Percentiles rank a stretch among this genome's conserved stretches.
phyloP scores from a whole-genome alignment of 2,113 vertebrate species.

The Calonectris borealis region DNA sequence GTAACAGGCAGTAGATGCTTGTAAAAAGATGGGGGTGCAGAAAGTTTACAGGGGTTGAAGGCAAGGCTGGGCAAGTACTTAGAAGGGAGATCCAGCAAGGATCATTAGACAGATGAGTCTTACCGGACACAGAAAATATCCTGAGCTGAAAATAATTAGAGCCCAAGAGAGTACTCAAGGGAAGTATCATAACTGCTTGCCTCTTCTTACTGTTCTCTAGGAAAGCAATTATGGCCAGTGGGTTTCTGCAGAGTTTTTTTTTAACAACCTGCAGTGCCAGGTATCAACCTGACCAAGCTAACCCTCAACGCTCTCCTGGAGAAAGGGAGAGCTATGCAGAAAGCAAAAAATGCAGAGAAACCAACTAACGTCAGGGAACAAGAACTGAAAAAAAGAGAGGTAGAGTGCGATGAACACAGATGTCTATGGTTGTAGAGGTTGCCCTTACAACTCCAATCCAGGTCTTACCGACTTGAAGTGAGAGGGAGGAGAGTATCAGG shows the following conservation, averaged over 20 bases:
- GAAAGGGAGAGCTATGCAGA: background rate
- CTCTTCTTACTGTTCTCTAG: background rate
- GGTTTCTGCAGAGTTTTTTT: background rate
- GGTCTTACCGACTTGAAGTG: background rate
- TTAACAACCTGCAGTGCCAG: background rate
- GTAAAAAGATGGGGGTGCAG: background rate
- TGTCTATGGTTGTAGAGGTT: rapidly evolving
- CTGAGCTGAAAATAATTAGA: slow-evolving; percentile 12
- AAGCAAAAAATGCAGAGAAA: background rate
- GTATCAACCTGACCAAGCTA: background rate
- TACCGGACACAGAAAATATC: background rate
- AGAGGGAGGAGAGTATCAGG: background rate
- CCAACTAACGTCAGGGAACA: background rate
- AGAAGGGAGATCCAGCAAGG: background rate
- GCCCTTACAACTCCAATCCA: background rate
- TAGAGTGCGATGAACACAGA: background rate
- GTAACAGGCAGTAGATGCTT: background rate
- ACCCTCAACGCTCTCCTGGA: background rate
- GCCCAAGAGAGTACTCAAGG: background rate
- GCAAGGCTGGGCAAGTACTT: background rate
- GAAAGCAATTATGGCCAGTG: background rate
- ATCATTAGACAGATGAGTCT: background rate
- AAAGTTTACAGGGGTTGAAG: background rate
- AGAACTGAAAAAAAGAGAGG: background rate
- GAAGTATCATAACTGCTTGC: background rate